Conservation (phyloP, 2,888 invertebrate species). For the Agrochola circellaris region DNA sequence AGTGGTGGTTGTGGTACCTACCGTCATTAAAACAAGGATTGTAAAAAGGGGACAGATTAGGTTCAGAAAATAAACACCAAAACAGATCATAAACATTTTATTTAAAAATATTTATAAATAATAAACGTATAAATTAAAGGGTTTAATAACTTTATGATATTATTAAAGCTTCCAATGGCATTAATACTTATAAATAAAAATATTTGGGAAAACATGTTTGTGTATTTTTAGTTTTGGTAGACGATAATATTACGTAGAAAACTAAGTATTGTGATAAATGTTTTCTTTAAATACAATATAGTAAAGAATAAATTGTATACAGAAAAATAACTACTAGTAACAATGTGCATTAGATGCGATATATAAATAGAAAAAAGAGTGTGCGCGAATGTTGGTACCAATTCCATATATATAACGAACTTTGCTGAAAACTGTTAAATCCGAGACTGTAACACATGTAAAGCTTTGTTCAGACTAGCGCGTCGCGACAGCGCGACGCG, state of each 20-base stretch:
- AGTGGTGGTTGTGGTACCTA: not conserved
- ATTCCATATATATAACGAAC: not conserved
- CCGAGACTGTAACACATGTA: too few species aligned
- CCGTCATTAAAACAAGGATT: not conserved
- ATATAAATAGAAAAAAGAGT: not conserved
- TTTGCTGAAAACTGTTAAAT: not conserved
- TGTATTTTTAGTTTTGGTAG: constrained; percentile 21
- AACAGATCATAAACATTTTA: constrained; percentile 43
- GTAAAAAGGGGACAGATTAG: not conserved
- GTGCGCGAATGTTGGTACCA: not conserved
- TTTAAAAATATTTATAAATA: constrained; percentile 39
- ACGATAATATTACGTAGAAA: not conserved
- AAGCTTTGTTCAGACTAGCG: too few species aligned
- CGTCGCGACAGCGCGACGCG: too few species aligned
- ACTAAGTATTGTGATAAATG: not conserved
- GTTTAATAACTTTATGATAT: constrained; percentile 24
- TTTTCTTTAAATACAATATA: not conserved
- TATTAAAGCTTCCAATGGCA: constrained; percentile 61
- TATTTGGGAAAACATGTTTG: constrained; percentile 39
- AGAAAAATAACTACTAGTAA: not conserved
- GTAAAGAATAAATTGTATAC: not conserved
- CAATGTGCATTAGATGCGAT: not conserved
- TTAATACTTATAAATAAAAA: constrained; percentile 46
- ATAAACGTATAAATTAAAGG: constrained; percentile 21
- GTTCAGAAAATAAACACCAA: constrained; percentile 25